A percentile compares a stretch with the other conserved stretches of the same genome.
Conservation (phyloP, 2,888 invertebrate species). For the Pinctada fucata region DNA sequence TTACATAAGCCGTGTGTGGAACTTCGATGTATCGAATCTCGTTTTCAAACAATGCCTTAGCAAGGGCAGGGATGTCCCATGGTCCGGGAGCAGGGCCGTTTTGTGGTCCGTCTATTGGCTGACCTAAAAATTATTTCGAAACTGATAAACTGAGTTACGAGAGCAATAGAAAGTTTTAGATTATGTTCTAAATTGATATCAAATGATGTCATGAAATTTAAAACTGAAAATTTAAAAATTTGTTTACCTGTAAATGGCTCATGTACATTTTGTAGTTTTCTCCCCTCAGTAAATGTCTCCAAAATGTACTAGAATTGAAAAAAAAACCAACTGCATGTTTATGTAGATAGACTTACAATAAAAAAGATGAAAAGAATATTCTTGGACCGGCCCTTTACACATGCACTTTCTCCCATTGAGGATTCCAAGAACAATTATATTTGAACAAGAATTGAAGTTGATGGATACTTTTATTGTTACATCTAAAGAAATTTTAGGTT, state of each 20-base stretch:
- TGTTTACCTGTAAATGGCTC: conserved; percentile 15
- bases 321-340: no score
- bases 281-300: conserved; percentile 26
- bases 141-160: background rate
- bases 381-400: no score
- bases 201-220: no score
- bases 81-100: conserved; percentile 69
- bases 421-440: no score
- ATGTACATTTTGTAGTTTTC: conserved; percentile 9
- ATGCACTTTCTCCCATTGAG: no score
- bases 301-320: conserved; percentile 16
- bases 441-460: no score
- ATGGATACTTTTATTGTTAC: no score
- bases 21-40: conserved; percentile 76
- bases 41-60: conserved; percentile 61
- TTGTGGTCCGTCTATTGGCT: conserved; percentile 69
- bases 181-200: no score
- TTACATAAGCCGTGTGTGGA: conserved; percentile 78
- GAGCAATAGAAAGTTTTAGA: background rate
- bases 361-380: no score
- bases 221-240: no score
- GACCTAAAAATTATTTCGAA: conserved; percentile 30
- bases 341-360: no score
- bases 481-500: no score
- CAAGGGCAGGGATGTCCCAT: conserved; percentile 77